Percentiles rank a stretch among this genome's conserved stretches.
Evolutionary conservation across 2,113 vertebrate species (phyloP).

Genomic region (Proterorhinus semilunaris): DNA sequence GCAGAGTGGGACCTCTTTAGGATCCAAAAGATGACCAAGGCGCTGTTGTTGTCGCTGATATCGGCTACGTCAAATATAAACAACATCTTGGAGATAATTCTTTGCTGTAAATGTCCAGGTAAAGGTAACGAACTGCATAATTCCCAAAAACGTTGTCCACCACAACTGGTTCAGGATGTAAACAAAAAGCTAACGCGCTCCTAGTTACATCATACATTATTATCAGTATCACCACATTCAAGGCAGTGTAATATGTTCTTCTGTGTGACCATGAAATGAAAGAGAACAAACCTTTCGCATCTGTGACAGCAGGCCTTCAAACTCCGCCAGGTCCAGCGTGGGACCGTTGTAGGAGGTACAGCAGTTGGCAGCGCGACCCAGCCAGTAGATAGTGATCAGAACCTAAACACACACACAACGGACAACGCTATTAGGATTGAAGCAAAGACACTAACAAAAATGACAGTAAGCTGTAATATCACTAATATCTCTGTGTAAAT

Average conservation of each 20-base stretch:
- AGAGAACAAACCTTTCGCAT: conserved; percentile 91
- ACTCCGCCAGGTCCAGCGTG: conserved; percentile 92
- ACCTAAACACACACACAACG: conserved; percentile 76
- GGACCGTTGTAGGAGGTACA: conserved; percentile 88
- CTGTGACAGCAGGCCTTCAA: conserved; percentile 92
- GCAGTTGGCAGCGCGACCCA: conserved; percentile 91
- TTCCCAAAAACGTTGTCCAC: no score
- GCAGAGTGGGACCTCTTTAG: no score
- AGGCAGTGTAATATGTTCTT: neutral
- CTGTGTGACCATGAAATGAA: neutral
- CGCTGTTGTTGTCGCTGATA: no score
- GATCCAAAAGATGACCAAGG: no score
- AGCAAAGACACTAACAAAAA: neutral
- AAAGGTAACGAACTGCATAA: no score
- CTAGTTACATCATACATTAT: no score
- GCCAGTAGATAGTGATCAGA: conserved; percentile 95
- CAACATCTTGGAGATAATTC: no score
- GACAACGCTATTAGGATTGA: neutral
- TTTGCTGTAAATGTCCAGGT: no score
- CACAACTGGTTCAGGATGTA: no score
- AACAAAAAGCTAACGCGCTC: no score
- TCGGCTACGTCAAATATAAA: no score
- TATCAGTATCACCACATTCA: no score
- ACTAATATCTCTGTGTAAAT: neutral
- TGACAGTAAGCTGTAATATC: neutral